Conservation (phyloP, 2,797 vertebrate genomes). For the Helostoma temminkii region DNA sequence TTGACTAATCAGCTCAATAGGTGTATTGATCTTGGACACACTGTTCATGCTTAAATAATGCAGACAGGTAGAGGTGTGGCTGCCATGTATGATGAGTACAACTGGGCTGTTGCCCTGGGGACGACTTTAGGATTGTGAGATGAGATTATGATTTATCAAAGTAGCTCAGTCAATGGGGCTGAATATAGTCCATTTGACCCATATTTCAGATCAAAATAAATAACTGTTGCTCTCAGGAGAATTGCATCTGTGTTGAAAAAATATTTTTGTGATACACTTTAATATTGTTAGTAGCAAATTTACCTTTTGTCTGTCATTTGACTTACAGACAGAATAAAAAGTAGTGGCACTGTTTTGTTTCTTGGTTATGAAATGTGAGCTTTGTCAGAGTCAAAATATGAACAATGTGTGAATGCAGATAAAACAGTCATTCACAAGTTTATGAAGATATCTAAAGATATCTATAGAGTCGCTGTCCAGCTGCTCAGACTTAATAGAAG, state of each 20-base stretch:
- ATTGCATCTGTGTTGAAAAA: no score
- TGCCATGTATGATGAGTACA: neutral
- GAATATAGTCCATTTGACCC: slow-evolving; percentile 35
- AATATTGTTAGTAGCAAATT: neutral
- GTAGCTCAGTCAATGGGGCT: slow-evolving; percentile 43
- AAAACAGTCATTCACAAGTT: no score
- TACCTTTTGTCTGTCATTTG: no score
- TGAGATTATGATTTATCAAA: slow-evolving; percentile 63
- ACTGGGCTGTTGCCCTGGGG: slow-evolving; percentile 24
- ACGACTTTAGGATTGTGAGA: slow-evolving; percentile 53
- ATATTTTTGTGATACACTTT: neutral
- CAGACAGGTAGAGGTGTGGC: slow-evolving; percentile 16
- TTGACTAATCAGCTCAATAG: neutral
- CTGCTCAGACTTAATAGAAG: no score
- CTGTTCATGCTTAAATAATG: neutral
- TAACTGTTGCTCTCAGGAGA: no score
- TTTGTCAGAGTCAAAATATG: no score
- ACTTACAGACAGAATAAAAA: no score
- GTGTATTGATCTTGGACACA: neutral
- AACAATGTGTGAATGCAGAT: no score
- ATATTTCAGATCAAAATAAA: slow-evolving; percentile 31
- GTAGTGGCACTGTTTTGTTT: no score
- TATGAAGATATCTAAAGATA: no score
- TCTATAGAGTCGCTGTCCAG: no score
- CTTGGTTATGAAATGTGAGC: no score